Conservation (phyloP, 1,140 invertebrate species). For the Pogonomyrmex barbatus region DNA sequence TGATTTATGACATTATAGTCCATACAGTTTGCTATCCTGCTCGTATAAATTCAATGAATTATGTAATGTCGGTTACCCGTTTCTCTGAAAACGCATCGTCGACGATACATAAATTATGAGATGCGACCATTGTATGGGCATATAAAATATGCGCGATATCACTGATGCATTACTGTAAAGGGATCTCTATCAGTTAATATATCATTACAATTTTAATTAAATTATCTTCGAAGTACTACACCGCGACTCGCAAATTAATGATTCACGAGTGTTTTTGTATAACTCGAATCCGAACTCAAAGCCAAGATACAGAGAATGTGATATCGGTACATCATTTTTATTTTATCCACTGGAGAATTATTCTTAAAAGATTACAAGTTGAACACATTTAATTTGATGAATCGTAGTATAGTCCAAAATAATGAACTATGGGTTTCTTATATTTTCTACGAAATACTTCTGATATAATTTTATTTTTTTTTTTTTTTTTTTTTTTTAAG, state of each 20-base stretch:
- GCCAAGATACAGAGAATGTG: not conserved
- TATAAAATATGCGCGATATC: constrained; percentile 59
- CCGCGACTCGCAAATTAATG: constrained; percentile 25
- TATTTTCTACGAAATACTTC: not conserved
- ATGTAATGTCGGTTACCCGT: constrained; percentile 61
- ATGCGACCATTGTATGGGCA: constrained; percentile 38
- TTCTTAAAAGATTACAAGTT: not conserved
- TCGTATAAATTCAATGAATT: constrained; percentile 65
- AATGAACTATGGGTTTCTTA: not conserved
- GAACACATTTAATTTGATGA: not conserved
- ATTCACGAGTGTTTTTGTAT: not conserved
- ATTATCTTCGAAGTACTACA: constrained; percentile 46
- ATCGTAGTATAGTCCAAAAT: not conserved
- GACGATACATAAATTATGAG: constrained; percentile 62
- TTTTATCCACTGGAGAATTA: not conserved
- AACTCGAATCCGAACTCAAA: not conserved
- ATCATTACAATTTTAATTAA: constrained; percentile 62
- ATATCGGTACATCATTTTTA: not conserved
- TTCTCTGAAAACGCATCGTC: constrained; percentile 62
- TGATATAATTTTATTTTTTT: not conserved
- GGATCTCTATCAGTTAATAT: constrained; percentile 57
- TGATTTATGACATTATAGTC: constrained; percentile 60
- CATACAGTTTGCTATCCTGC: constrained; percentile 55
- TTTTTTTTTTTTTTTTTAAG: constrained; percentile 3
- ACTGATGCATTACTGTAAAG: constrained; percentile 53